Base-by-base conservation (phyloP, 2,797 vertebrate genomes). In the Sebastes iracundus region DNA sequence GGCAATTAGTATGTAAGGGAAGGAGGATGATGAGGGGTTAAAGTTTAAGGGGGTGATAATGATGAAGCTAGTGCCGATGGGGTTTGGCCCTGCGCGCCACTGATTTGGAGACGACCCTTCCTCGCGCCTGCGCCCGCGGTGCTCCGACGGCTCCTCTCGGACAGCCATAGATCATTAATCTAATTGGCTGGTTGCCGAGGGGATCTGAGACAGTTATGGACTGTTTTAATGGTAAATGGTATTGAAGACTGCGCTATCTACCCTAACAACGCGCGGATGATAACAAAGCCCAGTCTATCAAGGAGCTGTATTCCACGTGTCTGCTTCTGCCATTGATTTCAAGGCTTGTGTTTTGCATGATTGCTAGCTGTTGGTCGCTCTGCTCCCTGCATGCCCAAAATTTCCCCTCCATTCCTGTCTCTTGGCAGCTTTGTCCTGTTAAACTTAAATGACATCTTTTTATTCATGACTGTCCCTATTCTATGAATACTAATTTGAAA, bases 11-110 rank as follows among this genome's bases (percentile, higher is more conserved):
- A 90, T 94, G 93, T 90, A 84, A 90, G 86, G 79, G 84, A 90
- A 86, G 84, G 87, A 90, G 90, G 91, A 93, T 92, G 93, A 94
- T 90, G 92, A 93, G 91, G 90, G 93, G 94, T 93, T 88, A 95
- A 93, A 93, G 94, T 95, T 95, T 94, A 95, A 94, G 85, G 87
- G 93, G 90, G 93, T 90, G 94, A 93, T 95, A 94, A 94, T 95
- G 94, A 96, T 94, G 93, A 90, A 94, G 92, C 92, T 79, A 85
- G 90, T 88, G 89, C 91, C 84, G 68, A 83, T 86, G 89, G 92
- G 93, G 85, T 90, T 93, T 85, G 84, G 87, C 88, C 85, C 88
- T 12, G 72, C 55, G 38, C 35, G 71, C 73, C 83, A 71, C 72
- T 32, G 69, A 79, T 87, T 79, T 83, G 16, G 35, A 81, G 81